Base-by-base conservation (phyloP, 2,888 invertebrate genomes). In the Drosophila macrospina region DNA sequence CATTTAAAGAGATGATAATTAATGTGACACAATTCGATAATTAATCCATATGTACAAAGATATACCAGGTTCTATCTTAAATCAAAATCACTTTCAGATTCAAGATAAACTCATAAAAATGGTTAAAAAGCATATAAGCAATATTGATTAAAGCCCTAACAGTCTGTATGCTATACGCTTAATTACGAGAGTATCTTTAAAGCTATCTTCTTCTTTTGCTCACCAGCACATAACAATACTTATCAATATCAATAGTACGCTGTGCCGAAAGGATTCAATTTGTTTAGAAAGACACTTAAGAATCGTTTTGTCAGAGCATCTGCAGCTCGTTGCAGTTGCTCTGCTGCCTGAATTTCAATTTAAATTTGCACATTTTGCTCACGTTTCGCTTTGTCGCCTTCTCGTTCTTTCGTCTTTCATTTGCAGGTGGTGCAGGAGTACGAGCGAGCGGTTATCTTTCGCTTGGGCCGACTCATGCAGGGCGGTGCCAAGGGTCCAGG, bases 401-500 rank as follows among this genome's bases (percentile, higher is more conserved):
- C 41, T 48, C 44, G 51, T 20, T 50, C 28, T 16, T 30, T n/a
- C 15, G 7, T 47, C 24, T 30, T 15, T 45, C 60, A 57, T 51
- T 48, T 77, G 56, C 86, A 98, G 98, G 98, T 98, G 37, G 98
- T 98, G 2, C 98, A 98, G 90, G 98, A 98, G 90, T 98, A 98
- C 91, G 98, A 98, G 92, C 93, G 98, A 71, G 98, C 98, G 0
- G 98, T 98, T 34, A 98, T 98, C 91, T 98, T 98, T 91, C 95
- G 98, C 51, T 93, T 98, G 61, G 98, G 98, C 5, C 94, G 98
- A 65, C 94, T 98, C 28, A 93, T 98, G 54, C 95, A 97, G 1
- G 98, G 98, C 15, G 98, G 98, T 15, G 98, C 98, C 6, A 98
- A 97, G 92, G 98, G 98, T 71, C 97, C 97, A 81, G 97, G 97